These are phyloP conservation scores for Pachymerium ferrugineum DNA, from an alignment of 2,888 invertebrate genomes.

Conservation along the genomic window DNA sequence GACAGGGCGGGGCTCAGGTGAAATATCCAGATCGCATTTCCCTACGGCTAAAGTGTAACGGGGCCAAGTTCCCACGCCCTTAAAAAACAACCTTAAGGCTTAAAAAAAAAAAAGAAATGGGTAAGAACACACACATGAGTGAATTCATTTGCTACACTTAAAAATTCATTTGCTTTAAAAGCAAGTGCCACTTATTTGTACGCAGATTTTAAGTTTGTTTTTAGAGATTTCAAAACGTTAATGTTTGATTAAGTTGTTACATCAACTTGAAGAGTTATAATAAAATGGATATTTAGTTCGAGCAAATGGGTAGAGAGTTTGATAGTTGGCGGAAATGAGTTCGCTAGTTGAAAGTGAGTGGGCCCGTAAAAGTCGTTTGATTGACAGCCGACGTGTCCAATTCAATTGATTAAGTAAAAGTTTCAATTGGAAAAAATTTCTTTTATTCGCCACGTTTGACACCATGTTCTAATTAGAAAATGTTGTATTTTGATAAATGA, in stretches of 20 bases:
- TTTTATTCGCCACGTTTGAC: neutral
- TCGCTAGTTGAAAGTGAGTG: neutral
- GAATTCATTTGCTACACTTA: neutral
- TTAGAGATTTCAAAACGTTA: too few relatives aligned
- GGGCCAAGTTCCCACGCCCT: neutral
- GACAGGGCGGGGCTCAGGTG: conserved; percentile 3
- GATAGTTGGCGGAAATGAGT: neutral
- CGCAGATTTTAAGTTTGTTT: too few relatives aligned
- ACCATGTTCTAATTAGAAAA: neutral
- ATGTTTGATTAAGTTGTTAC: too few relatives aligned
- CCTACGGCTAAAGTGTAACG: neutral
- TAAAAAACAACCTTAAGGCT: too few relatives aligned
- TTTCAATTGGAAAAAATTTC: neutral
- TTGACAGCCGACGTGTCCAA: neutral
- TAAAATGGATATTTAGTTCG: neutral
- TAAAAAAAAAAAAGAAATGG: too few relatives aligned
- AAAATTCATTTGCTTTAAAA: too few relatives aligned
- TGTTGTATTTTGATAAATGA: conserved; percentile 4
- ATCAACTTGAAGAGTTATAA: neutral
- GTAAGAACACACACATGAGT: neutral
- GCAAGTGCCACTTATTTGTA: too few relatives aligned
- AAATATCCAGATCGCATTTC: conserved; percentile 19
- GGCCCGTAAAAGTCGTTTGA: neutral
- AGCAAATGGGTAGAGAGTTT: neutral
- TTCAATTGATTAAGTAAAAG: neutral